Evolutionary conservation across 2,888 invertebrate genomes (phyloP), one percentile per base, ranked within the genome.

Genomic region (Pterobdella sp.): DNA sequence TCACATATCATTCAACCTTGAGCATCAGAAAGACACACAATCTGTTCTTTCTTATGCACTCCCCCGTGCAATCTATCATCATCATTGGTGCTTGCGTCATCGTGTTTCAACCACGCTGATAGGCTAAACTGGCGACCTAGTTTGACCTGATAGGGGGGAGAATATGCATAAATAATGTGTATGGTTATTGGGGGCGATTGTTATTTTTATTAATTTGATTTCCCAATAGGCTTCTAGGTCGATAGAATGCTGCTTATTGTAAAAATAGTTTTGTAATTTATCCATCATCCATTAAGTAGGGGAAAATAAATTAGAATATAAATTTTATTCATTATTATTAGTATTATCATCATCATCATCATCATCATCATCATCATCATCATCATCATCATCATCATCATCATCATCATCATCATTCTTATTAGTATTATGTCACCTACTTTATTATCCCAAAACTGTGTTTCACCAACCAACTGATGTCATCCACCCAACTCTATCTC

Each of bases 11-110:
- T n/a, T n/a, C n/a, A 31, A 94, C 94, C 94, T 83, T 95, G 94
- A 82, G 96, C 94, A 84, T 98, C 98, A 35, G 96, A 94, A 80
- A 92, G 91, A 84, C 98, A 98, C 66, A 98, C 86, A 79, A 98
- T 90, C 81, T 97, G 96, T 82, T 98, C 97, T 85, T 98, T 98
- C 88, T 79, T 76, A 26, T 71, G 52, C 32, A 66, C 26, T 18
- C 56, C 34, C 68, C 77, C 76, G 31, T 76, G 88, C 29, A 89
- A 56, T 29, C 42, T 22, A 37, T 73, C 66, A 32, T 74, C 75
- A 42, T 76, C 77, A n/a, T 56, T 56, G n/a, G 18, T 56, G 77
- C 77, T 37, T n/a, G 68, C 76, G 63, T 90, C 88, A 63, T 91
- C 91, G 85, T 97, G 97, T 70, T 94, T 89, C 88, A 98, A 90